Evolutionary conservation across 2,113 vertebrate species (phyloP).

Genomic region (Leucopsar rothschildi): DNA sequence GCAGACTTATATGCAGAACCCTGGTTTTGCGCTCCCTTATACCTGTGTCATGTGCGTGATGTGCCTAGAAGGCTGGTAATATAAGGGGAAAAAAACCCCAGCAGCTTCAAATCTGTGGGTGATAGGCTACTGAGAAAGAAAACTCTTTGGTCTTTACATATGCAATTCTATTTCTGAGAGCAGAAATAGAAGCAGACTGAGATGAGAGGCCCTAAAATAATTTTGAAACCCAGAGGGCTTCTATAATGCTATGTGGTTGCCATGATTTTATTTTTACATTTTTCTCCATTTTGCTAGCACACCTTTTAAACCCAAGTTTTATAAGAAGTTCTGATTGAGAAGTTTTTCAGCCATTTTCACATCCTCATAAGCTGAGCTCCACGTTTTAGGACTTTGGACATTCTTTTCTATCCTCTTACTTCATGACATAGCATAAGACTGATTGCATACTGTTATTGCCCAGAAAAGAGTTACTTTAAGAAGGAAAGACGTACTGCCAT

Average conservation of each 20-base stretch:
- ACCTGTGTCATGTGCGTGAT: not conserved
- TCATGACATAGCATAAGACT: not conserved
- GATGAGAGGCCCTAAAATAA: not conserved
- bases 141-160: not conserved
- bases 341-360: not conserved
- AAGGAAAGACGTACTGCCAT: not conserved
- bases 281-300: not conserved
- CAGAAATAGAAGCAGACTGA: not conserved
- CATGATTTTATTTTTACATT: not conserved
- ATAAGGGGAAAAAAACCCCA: rapidly evolving
- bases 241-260: not conserved
- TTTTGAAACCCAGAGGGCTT: not conserved
- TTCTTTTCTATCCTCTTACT: not conserved
- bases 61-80: not conserved
- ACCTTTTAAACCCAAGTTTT: not conserved
- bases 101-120: not conserved
- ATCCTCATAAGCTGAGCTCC: not conserved
- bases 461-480: not conserved
- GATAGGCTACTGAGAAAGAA: not conserved
- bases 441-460: not conserved
- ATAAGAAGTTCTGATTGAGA: not conserved
- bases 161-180: not conserved
- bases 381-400: not conserved
- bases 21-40: not conserved
- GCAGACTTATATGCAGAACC: not conserved